Percentiles rank a stretch among this genome's conserved stretches.
Evolutionary conservation across 2,797 vertebrate genomes (phyloP).

Genomic region (Rachycentron canadum): DNA sequence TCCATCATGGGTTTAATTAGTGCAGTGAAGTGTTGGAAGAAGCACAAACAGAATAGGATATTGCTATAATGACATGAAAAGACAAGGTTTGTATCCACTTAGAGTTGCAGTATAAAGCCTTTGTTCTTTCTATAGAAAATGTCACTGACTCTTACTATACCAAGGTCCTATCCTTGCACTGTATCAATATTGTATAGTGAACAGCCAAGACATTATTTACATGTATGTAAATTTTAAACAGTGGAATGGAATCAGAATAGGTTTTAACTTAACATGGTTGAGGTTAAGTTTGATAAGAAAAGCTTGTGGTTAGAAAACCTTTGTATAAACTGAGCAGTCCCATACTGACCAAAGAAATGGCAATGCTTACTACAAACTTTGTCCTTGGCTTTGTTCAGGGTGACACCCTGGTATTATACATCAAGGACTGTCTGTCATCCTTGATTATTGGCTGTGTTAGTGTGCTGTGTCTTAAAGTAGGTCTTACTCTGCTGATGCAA

Average conservation of each 20-base stretch:
- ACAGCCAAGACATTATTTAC: not conserved
- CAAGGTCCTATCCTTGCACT: not conserved
- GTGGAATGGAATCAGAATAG: not conserved
- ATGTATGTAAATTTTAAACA: not conserved
- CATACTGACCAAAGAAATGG: not conserved
- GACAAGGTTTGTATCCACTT: not conserved
- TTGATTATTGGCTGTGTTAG: not conserved
- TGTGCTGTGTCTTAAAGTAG: not conserved
- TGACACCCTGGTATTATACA: slow-evolving; percentile 15
- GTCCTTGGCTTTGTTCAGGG: slow-evolving; percentile 13
- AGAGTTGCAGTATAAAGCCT: not conserved
- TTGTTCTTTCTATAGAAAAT: too few species aligned
- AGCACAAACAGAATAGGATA: not conserved
- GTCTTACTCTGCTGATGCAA: not conserved
- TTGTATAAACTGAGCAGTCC: not conserved
- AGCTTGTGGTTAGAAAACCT: not conserved
- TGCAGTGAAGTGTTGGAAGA: not conserved
- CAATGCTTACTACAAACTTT: not conserved
- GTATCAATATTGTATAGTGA: not conserved
- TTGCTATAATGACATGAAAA: not conserved
- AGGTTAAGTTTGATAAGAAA: not conserved
- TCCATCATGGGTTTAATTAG: not conserved
- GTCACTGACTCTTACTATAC: not conserved
- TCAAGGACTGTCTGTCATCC: not conserved
- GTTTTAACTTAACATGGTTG: not conserved